Conservation (phyloP, 2,113 vertebrate genomes). For the Xiphophorus hellerii region DNA sequence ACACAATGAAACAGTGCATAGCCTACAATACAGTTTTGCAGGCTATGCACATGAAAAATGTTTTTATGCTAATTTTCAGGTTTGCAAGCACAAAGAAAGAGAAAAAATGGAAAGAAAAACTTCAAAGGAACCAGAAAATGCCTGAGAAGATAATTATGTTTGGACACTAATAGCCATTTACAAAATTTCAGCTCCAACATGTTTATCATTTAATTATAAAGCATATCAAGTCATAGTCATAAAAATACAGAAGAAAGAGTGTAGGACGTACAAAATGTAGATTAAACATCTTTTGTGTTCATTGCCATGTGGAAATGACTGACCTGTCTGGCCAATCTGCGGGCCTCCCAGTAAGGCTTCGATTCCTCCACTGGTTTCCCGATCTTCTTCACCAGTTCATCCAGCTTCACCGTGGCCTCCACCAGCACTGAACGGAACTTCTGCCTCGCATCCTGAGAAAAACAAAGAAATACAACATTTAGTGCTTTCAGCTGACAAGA, state of each 20-base stretch:
- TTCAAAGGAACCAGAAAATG: not conserved
- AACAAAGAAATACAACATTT: not conserved
- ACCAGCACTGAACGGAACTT: slow-evolving; percentile 93
- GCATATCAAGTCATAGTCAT: not conserved
- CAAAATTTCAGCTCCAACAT: not conserved
- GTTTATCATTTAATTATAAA: not conserved
- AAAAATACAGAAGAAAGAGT: too few species aligned
- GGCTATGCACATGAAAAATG: too few species aligned
- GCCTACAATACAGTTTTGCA: too few species aligned
- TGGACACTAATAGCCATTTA: not conserved
- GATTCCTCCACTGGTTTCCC: slow-evolving; percentile 97
- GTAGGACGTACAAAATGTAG: not conserved
- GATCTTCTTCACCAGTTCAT: slow-evolving; percentile 94
- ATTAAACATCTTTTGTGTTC: not conserved
- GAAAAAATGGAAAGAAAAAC: not conserved
- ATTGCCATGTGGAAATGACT: slow-evolving; percentile 38
- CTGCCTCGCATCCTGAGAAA: slow-evolving; percentile 88
- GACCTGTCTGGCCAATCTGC: slow-evolving; percentile 91
- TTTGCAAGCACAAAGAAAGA: not conserved
- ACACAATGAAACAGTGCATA: not conserved
- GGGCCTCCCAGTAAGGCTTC: slow-evolving; percentile 98
- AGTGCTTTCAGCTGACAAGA: not conserved
- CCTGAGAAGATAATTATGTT: not conserved
- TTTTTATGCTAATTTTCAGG: not conserved
- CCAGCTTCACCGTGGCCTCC: slow-evolving; percentile 92